Conservation (phyloP, 2,113 vertebrate species). For the Mus pahari region DNA sequence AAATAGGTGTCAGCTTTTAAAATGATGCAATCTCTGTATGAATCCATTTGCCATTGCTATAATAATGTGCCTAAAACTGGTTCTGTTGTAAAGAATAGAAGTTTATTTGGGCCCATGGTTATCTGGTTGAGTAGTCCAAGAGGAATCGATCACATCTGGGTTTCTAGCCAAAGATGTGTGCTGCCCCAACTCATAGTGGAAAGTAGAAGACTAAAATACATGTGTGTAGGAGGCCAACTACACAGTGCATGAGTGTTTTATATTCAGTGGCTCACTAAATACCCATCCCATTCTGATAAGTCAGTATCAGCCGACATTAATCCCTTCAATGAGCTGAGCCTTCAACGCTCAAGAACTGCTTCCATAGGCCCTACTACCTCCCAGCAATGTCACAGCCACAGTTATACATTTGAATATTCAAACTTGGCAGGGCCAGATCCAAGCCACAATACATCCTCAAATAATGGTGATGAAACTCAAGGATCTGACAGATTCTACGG, state of each 20-base stretch:
- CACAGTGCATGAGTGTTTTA: background rate
- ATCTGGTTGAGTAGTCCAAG: background rate
- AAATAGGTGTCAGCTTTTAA: background rate
- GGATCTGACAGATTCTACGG: background rate
- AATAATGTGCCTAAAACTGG: background rate
- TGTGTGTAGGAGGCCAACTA: background rate
- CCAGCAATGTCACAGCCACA: no score
- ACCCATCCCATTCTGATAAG: no score
- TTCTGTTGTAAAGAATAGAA: background rate
- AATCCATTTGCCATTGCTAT: background rate
- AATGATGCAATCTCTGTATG: background rate
- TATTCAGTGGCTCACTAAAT: background rate
- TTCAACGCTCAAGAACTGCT: background rate
- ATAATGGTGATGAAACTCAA: background rate
- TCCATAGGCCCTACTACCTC: no score
- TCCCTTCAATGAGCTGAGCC: background rate
- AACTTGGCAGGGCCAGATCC: background rate
- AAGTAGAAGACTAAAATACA: background rate
- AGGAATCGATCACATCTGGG: accelerated
- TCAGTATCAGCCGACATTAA: background rate
- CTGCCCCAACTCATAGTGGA: background rate
- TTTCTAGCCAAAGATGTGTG: background rate
- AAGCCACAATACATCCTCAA: background rate
- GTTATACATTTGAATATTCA: background rate
- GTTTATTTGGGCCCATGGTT: background rate